Evolutionary conservation across 2,888 invertebrate genomes (phyloP), one percentile per base, ranked within the genome.

Genomic region (Dolichopus griseipennis): DNA sequence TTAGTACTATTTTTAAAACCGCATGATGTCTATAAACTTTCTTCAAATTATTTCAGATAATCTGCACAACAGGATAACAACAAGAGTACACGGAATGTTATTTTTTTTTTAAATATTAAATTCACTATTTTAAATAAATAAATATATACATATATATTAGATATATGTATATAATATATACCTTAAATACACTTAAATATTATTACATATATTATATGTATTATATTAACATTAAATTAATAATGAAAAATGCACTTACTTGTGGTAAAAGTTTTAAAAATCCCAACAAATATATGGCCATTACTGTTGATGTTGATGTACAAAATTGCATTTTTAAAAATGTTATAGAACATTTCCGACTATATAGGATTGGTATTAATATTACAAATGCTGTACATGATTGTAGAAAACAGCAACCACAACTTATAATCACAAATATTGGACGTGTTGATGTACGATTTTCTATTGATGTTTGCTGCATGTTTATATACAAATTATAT

Each of bases 301-400:
- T 91, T 66, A 89, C 86, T 75, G 89, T 88, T 61, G 89, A 86
- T 68, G 90, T 82, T 18, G 89, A 87, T 2, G 87, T 83, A 74
- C 88, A 88, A 75, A 88, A 88, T 76, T 89, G 89, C 73, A 89
- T 82, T 79, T 89, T 89, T 66, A 89, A 81, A 78, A 87, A 87
- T 71, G 86, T 84, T 61, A 88, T 78, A 76, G 87, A 87, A 69
- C 81, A 81, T 73, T 79, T 80, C 61, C 79, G 79, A 70, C 78
- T 81, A 71, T 78, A 82, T 77, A 82, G 78, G 70, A 81, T 78
- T 70, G 81, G 81, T 73, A 81, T 73, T 65, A 82, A 74, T 33
- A 82, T 77, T 68, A 78, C 77, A 67, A 82, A 79, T 52, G 82
- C 80, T 62, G 78, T 79, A 67, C 81, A 80, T 67, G 81, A 79